These are phyloP conservation scores for Octonoba sinensis DNA, from an alignment of 2,888 invertebrate species.

Conservation along the genomic window DNA sequence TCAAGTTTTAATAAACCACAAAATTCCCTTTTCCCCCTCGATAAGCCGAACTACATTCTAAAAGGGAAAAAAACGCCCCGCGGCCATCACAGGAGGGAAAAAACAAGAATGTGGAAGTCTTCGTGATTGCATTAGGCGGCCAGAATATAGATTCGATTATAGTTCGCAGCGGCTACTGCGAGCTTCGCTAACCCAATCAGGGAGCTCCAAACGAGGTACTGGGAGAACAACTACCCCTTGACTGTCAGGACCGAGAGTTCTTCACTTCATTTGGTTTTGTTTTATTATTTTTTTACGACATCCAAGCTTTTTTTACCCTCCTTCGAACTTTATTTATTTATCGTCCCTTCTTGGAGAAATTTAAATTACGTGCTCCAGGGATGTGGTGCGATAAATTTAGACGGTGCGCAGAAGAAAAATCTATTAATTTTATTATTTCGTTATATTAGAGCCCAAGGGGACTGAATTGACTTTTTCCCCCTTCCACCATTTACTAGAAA, in stretches of 20 bases:
- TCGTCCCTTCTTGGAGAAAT: neutral
- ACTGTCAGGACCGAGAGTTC: constrained; percentile 5
- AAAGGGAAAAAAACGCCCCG: constrained; percentile 7
- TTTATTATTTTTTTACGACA: constrained; percentile 23
- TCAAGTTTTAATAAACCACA: no score
- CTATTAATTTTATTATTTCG: neutral
- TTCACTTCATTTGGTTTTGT: constrained; percentile 19
- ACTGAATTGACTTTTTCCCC: no score
- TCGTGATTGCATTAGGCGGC: constrained; percentile 53
- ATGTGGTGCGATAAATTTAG: constrained; percentile 6
- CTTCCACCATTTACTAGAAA: no score
- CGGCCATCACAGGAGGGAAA: constrained; percentile 2
- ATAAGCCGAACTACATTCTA: no score
- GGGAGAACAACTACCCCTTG: constrained; percentile 5
- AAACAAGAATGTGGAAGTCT: neutral
- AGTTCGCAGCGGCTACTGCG: constrained; percentile 16
- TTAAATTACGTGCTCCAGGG: constrained; percentile 10
- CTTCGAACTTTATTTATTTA: neutral
- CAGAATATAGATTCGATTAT: constrained; percentile 62
- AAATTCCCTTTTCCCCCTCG: no score
- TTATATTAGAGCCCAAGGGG: no score
- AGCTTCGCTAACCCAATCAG: constrained; percentile 51
- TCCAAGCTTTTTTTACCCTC: neutral
- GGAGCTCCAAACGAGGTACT: constrained; percentile 27
- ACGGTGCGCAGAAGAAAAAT: neutral